Base-by-base conservation (phyloP, 2,797 vertebrate genomes). In the Nannoperca obscura region DNA sequence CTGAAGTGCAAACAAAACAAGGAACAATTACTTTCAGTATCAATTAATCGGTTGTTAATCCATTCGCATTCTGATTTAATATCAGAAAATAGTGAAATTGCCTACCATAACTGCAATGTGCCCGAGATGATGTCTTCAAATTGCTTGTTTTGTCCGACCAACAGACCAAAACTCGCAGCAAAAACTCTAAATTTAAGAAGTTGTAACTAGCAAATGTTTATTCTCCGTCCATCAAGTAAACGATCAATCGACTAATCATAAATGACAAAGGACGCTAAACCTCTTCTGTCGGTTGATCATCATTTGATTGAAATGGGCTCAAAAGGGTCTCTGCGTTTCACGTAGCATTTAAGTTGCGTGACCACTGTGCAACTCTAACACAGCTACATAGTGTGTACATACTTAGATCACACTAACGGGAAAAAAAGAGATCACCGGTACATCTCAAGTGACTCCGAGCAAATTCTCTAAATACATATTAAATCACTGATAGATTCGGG, bases 401-500 rank as follows among this genome's bases (percentile, higher is more conserved):
- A 68, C 59, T 64, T 60, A 27, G 53, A 80, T 47, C 47, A 40
- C 54, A 58, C 59, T 69, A 71, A 82, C 62, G 30, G 60, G 55
- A 42, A 74, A 85, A 85, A 27, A 88, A 77, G 22, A 76, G 71
- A 84, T 84, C 47, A 76, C 54, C 32, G 17, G 44, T 57, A 67
- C 68, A 85, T 71, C 55, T 70, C 65, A 49, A 78, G 19, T 67
- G 55, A 83, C 67, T 81, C 50, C 11, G 15, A 76, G 59, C 65
- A 62, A 62, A 80, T 81, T 76, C 64, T 74, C 59, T 60, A 74
- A 76, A 82, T 78, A 72, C 68, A 63, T 75, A 78, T 74, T 54
- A 71, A 85, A 64, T 76, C 52, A 38, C 4, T 40, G 78, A 82
- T 84, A 61, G 81, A 89, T 75, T 34, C 7, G 67, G 38, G 40